phyloP scores from a whole-genome alignment of 2,797 vertebrate species.

The Aldrovandia affinis region DNA sequence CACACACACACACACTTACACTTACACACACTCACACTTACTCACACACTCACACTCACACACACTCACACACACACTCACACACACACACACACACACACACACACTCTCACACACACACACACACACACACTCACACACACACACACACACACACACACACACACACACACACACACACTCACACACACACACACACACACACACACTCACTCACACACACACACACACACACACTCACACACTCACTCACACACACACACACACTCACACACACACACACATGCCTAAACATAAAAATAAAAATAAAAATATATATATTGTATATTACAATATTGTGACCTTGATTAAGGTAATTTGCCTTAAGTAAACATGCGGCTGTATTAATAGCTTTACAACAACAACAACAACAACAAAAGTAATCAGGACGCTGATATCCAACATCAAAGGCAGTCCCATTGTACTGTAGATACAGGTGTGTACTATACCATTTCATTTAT shows the following conservation, averaged over 20 bases:
- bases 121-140: constrained; percentile 18
- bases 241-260: constrained; percentile 21
- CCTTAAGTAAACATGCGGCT: not conserved
- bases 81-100: not conserved
- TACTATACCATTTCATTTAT: not conserved
- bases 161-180: not conserved
- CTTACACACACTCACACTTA: no score
- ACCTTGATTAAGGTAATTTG: not conserved
- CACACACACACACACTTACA: no score
- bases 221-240: constrained; percentile 17
- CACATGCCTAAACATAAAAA: constrained; percentile 9
- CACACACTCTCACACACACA: not conserved
- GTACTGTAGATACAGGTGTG: not conserved
- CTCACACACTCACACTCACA: no score
- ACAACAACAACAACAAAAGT: not conserved
- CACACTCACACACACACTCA: no score
- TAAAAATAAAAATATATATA: not conserved
- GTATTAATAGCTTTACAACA: not conserved
- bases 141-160: not conserved
- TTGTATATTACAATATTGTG: not conserved
- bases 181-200: not conserved
- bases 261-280: constrained; percentile 8
- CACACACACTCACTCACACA: not conserved
- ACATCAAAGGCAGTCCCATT: not conserved
- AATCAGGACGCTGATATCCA: not conserved